These are phyloP conservation scores for Acromyrmex echinatior DNA, from an alignment of 1,140 invertebrate genomes.

Conservation along the genomic window DNA sequence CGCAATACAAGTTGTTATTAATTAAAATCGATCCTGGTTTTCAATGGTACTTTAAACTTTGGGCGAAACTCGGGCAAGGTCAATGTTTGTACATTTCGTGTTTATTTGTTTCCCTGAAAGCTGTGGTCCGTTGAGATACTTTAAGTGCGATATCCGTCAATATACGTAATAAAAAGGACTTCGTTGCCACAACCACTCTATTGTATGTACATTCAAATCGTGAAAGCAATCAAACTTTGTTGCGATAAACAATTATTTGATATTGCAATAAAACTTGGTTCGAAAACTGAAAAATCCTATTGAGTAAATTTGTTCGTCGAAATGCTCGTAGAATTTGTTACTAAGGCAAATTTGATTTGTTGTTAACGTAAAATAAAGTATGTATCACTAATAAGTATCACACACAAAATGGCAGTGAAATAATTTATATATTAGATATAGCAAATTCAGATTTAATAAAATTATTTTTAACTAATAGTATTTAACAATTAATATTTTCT, in stretches of 20 bases:
- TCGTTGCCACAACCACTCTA: neutral
- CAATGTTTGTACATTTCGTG: too few relatives aligned
- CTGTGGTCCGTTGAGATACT: neutral
- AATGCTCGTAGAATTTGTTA: neutral
- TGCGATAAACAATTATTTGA: conserved; percentile 12
- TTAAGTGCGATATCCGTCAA: conserved; percentile 11
- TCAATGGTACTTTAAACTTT: neutral
- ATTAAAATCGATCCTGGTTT: neutral
- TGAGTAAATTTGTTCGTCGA: neutral
- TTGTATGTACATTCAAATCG: neutral
- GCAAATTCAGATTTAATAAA: neutral
- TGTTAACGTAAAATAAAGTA: neutral
- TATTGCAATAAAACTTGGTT: conserved; percentile 1
- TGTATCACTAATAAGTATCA: neutral
- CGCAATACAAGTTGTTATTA: neutral
- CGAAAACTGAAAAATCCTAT: neutral
- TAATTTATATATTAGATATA: neutral
- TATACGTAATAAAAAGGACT: neutral
- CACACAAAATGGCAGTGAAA: neutral
- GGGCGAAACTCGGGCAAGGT: neutral
- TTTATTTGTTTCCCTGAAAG: conserved; percentile 17
- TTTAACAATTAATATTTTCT: neutral
- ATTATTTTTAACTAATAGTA: neutral
- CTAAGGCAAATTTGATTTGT: neutral
- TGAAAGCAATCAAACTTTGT: conserved; percentile 1